phyloP scores from a whole-genome alignment of 1,140 invertebrate genomes.

The Drosophila parabipectinata region DNA sequence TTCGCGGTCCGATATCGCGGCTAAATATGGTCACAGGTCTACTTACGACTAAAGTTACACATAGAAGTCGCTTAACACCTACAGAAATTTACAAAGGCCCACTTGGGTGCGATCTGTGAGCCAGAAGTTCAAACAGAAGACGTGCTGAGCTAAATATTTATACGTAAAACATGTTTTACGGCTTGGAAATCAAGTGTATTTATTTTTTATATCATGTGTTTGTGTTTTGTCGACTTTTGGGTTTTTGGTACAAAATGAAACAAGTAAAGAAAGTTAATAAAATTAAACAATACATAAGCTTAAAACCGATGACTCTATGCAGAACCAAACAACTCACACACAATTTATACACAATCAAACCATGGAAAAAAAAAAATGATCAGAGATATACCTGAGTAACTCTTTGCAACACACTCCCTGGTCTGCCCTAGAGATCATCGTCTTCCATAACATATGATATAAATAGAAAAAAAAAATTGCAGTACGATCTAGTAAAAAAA shows the following conservation, averaged over 20 bases:
- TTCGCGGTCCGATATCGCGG: neutral
- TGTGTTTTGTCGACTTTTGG: conserved; percentile 2
- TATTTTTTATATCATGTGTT: conserved; percentile 42
- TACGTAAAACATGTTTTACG: conserved; percentile 43
- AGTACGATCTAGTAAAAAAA: conserved; percentile 37
- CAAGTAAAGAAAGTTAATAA: conserved; percentile 26
- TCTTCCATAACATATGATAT: conserved; percentile 51
- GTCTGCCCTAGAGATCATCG: conserved; percentile 22
- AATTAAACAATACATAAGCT: conserved; percentile 42
- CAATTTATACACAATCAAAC: conserved; percentile 27
- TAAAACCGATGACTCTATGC: conserved; percentile 32
- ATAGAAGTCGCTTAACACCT: conserved; percentile 45
- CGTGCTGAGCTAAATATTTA: conserved; percentile 19
- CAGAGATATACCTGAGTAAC: conserved; percentile 72
- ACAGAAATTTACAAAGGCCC: conserved; percentile 47
- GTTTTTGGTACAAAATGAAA: conserved; percentile 44
- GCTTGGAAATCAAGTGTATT: conserved; percentile 59
- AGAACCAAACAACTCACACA: conserved; percentile 27
- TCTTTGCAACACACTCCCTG: conserved; percentile 24
- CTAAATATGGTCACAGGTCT: conserved; percentile 6
- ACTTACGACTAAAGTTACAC: conserved; percentile 52
- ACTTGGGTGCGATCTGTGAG: conserved; percentile 8
- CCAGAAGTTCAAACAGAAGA: conserved; percentile 29
- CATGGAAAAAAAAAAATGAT: conserved; percentile 22
- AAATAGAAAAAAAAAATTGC: conserved; percentile 52